phyloP scores from a whole-genome alignment of 2,888 invertebrate species.

The Microplitis deprimator region DNA sequence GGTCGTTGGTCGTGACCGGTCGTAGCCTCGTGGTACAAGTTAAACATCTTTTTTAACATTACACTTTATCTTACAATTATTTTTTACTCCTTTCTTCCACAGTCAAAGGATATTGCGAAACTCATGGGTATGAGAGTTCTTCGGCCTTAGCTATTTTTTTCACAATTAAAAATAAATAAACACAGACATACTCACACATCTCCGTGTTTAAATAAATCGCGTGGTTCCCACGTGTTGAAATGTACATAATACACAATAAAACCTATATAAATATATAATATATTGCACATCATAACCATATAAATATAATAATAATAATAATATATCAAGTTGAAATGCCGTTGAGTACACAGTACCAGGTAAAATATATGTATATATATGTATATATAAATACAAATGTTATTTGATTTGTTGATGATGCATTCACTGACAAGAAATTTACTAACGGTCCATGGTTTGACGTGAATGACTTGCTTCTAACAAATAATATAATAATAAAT shows the following conservation, averaged over 20 bases:
- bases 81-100: background rate
- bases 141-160: background rate
- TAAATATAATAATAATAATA: background rate
- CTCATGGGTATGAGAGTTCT: background rate
- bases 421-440: conserved; percentile 8
- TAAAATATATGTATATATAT: background rate
- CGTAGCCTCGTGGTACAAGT: background rate
- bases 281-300: background rate
- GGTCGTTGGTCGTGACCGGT: conserved; percentile 28
- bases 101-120: background rate
- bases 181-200: too few relatives aligned
- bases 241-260: conserved; percentile 17
- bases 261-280: background rate
- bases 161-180: too few relatives aligned
- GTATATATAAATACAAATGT: too few relatives aligned
- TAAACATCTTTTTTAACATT: background rate
- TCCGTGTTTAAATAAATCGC: too few relatives aligned
- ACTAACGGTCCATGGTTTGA: background rate
- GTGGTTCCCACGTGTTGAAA: conserved; percentile 34
- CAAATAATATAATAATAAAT: conserved; percentile 6
- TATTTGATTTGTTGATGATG: conserved; percentile 26
- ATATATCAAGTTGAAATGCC: conserved; percentile 17
- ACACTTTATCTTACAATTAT: background rate
- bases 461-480: conserved; percentile 14
- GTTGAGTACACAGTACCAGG: conserved; percentile 31